A percentile compares a stretch with the other conserved stretches of the same genome.
phyloP scores from a whole-genome alignment of 1,140 invertebrate species.

The Meteorus sp. region DNA sequence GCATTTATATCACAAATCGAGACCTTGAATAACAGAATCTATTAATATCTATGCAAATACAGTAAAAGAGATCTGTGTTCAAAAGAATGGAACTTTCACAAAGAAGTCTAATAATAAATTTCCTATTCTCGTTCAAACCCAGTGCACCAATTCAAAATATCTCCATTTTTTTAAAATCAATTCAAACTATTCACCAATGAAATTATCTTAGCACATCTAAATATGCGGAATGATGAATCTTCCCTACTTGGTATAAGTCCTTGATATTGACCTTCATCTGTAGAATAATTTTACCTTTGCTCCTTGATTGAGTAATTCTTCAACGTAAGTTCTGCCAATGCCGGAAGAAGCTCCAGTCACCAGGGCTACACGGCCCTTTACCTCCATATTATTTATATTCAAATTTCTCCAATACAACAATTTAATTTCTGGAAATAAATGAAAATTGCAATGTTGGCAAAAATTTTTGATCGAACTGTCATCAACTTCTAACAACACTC shows the following conservation, averaged over 20 bases:
- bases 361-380: conserved; percentile 68
- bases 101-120: conserved; percentile 33
- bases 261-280: no score
- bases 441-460: no score
- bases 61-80: not conserved
- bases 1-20: conserved; percentile 73
- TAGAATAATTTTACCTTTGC: conserved; percentile 62
- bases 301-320: conserved; percentile 70
- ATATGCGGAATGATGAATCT: no score
- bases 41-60: not conserved
- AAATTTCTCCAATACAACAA: not conserved
- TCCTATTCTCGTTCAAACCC: not conserved
- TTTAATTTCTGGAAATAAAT: no score
- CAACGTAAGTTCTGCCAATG: conserved; percentile 69
- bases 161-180: no score
- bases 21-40: conserved; percentile 57
- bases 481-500: no score
- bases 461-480: no score
- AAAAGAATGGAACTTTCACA: not conserved
- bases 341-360: conserved; percentile 75
- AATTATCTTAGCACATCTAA: no score
- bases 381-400: conserved; percentile 37
- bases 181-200: no score
- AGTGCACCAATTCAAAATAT: not conserved
- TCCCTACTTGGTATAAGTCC: no score